Evolutionary conservation across 1,140 invertebrate species (phyloP), one percentile per base, ranked within the genome.

Genomic region (Neotoxoptera formosana): DNA sequence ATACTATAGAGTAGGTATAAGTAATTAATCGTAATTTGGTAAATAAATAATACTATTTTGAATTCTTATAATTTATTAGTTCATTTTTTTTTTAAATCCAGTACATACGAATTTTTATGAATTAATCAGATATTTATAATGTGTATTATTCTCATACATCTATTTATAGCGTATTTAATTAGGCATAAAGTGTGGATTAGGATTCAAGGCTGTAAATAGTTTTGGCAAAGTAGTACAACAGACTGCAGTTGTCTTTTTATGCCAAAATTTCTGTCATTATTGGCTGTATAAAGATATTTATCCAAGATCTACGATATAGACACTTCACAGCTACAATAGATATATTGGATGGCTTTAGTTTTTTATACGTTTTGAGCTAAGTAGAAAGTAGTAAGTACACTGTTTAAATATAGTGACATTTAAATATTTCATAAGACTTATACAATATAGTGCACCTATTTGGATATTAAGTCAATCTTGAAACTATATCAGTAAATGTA

Each of bases 161-260:
- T 89, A 89, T 53, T 89, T 89, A 89, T 89, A 89, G 47, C 0
- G 9, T 53, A 89, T 23, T 53, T 53, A 51, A 47, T 53, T 89
- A 25, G 2, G 7, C 23, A 17, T 36, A 34, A 11, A 23, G 48
- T 30, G 48, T 51, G 11, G n/a, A 84, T 41, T 41, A 45, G 11
- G 41, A 41, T 41, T 51, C n/a, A 51, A 51, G 9, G 48, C 30
- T 53, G 20, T 89, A 88, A 88, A 88, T 88, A 89, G 87, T 51
- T 89, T 89, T 89, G 87, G 87, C 87, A 89, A 89, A 48, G 48
- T 53, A 23, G 34, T 11, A 53, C 34, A 53, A 53, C 48, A 53
- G 48, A 53, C n/a, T n/a, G n/a, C 87, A 89, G 48, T 51, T 51
- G 47, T 53, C 7, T 89, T 53, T 34, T 53, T 30, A 89, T 36